These are phyloP conservation scores for Cecropterus lyciades DNA, from an alignment of 1,140 invertebrate genomes.

Conservation along the genomic window DNA sequence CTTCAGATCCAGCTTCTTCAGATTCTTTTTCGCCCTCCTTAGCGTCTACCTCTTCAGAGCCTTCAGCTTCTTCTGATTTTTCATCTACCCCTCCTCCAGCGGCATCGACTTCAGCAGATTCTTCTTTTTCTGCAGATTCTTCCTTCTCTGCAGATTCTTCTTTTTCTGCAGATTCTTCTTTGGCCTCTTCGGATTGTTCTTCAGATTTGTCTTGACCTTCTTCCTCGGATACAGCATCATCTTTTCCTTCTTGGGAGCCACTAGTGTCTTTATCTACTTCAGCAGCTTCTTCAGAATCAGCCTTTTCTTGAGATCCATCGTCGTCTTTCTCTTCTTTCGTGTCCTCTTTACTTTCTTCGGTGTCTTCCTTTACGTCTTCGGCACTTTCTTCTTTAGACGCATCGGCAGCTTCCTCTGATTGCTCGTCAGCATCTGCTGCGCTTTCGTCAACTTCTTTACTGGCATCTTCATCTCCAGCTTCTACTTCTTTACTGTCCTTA, in stretches of 20 bases:
- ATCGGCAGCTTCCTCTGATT: constrained; percentile 50
- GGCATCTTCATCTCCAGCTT: constrained; percentile 39
- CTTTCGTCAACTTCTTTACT: constrained; percentile 44
- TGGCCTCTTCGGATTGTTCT: constrained; percentile 51
- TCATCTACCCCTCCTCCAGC: constrained; percentile 42
- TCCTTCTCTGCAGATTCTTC: constrained; percentile 53
- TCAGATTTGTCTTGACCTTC: constrained; percentile 59
- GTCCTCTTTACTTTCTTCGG: constrained; percentile 67
- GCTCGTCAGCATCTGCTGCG: constrained; percentile 49
- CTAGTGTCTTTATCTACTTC: constrained; percentile 51
- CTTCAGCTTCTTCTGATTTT: constrained; percentile 43
- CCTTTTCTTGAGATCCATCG: constrained; percentile 78
- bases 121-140: constrained; percentile 50
- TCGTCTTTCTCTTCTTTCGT: constrained; percentile 62
- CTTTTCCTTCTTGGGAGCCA: constrained; percentile 66
- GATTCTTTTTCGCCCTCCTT: constrained; percentile 44
- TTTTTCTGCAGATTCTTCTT: constrained; percentile 50
- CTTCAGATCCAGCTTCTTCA: constrained; percentile 54
- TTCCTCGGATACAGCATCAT: constrained; percentile 69
- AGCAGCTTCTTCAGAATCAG: constrained; percentile 61
- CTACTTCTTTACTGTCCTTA: constrained; percentile 51
- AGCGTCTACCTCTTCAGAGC: constrained; percentile 36
- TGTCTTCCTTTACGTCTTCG: constrained; percentile 48
- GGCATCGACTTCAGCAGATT: constrained; percentile 45
- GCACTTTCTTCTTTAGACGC: constrained; percentile 48